phyloP scores from a whole-genome alignment of 2,888 invertebrate species.

The Epinotia ramella region DNA sequence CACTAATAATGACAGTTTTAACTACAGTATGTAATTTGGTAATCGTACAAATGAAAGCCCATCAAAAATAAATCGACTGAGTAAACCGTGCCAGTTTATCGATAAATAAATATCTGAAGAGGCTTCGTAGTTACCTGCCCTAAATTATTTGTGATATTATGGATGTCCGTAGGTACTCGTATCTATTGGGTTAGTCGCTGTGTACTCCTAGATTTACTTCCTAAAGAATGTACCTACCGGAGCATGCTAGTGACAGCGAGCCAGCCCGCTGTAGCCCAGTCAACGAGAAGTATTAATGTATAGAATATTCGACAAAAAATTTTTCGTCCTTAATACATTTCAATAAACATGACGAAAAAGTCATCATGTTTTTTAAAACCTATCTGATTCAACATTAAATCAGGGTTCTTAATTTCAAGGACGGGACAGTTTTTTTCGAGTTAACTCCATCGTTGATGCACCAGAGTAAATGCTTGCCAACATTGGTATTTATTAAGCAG shows the following conservation, averaged over 20 bases:
- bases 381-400: too few species aligned
- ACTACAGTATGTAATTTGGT: background rate
- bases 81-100: constrained; percentile 46
- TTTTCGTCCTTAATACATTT: background rate
- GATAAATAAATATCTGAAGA: constrained; percentile 63
- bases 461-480: constrained; percentile 51
- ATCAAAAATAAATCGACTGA: constrained; percentile 47
- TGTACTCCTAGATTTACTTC: constrained; percentile 17
- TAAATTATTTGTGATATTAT: constrained; percentile 84
- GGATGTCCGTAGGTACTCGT: constrained; percentile 54
- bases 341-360: background rate
- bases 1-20: background rate
- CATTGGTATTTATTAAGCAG: constrained; percentile 55
- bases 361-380: too few species aligned
- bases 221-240: constrained; percentile 46
- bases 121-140: constrained; percentile 75
- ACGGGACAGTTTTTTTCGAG: background rate
- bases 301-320: constrained; percentile 12
- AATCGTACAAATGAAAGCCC: background rate
- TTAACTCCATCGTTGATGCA: constrained; percentile 2
- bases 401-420: background rate
- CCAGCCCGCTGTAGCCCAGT: background rate
- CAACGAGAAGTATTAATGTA: constrained; percentile 21
- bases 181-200: constrained; percentile 57
- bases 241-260: constrained; percentile 44